Evolutionary conservation across 1,140 invertebrate species (phyloP).

Genomic region (Choristoneura fumiferana): DNA sequence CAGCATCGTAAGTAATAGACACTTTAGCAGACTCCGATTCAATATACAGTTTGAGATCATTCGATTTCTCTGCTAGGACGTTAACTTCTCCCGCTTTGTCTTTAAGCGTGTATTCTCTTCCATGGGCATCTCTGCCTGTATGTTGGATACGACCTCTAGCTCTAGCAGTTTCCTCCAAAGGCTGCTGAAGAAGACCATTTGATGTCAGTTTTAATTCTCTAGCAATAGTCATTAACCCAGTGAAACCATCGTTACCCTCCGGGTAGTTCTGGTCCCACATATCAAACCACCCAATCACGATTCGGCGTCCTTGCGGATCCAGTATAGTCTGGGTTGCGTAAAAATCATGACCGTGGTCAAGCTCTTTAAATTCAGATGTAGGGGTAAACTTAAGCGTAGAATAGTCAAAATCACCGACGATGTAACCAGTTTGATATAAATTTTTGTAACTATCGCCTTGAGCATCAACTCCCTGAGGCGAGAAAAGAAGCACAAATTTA

Average conservation of each 20-base stretch:
- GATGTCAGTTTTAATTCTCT: slow-evolving; percentile 40
- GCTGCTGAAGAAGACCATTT: slow-evolving; percentile 48
- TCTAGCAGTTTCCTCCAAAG: slow-evolving; percentile 37
- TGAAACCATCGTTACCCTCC: slow-evolving; percentile 52
- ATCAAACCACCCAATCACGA: slow-evolving; percentile 61
- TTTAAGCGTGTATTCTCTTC: slow-evolving; percentile 29
- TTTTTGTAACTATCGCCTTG: slow-evolving; percentile 29
- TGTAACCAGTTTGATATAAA: slow-evolving; percentile 62
- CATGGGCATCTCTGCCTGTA: slow-evolving; percentile 24
- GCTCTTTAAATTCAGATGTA: slow-evolving; percentile 46
- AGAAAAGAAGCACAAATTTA: slow-evolving; percentile 57
- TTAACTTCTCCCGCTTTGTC: not conserved
- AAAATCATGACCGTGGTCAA: slow-evolving; percentile 68
- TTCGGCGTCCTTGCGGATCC: slow-evolving; percentile 40
- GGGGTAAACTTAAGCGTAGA: slow-evolving; percentile 40
- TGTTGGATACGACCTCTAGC: slow-evolving; percentile 27
- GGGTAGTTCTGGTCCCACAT: slow-evolving; percentile 66
- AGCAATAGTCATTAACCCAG: slow-evolving; percentile 55
- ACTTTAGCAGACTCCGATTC: slow-evolving; percentile 37
- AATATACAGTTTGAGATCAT: slow-evolving; percentile 37
- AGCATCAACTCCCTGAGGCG: slow-evolving; percentile 58
- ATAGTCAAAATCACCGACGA: slow-evolving; percentile 60
- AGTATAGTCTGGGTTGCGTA: slow-evolving; percentile 66
- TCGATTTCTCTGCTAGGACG: slow-evolving; percentile 26
- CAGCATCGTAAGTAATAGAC: slow-evolving; percentile 30